Evolutionary conservation across 2,888 invertebrate genomes (phyloP), one percentile per base, ranked within the genome.

Genomic region (Parnassius mnemosyne): DNA sequence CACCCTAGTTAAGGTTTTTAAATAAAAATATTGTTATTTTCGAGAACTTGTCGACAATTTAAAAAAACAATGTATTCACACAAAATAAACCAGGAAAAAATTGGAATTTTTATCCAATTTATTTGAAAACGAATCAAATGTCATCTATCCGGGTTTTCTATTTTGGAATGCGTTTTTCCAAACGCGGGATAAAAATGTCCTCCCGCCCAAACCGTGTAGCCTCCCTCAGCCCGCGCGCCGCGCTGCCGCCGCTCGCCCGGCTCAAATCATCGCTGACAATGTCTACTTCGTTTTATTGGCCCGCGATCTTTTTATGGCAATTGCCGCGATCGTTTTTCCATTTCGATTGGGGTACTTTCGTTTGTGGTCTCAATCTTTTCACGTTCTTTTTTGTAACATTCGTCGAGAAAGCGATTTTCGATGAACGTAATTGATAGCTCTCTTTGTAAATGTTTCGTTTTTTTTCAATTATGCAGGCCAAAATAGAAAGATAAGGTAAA

Each of bases 181-280:
- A 73, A 73, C 76, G 72, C 76, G 72, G 79, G 74, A 82, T 83
- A 86, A 88, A 89, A 87, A 86, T 81, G 75, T 76, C 81, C 84
- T 82, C 84, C 89, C 90, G 90, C 90, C 90, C 89, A 86, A 88
- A 89, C 87, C 89, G 74, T 90, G 90, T 91, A 71, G 63, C 69
- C 60, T 68, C 69, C 57, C 66, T 53, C 51, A n/a, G 72, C 70
- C 68, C 70, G 66, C 73, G 71, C 74, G 68, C 68, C 65, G 12
- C 70, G 62, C 70, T 66, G 71, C 57, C 68, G 64, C 67, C 68
- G 51, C 42, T 67, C 66, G 60, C 74, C 73, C 72, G 69, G 69
- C 76, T 72, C 75, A 74, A 82, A 80, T 85, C 84, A 87, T 87
- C 82, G 86, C 84, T 88, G 87, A 88, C 89, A 84, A 80, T 81